These are phyloP conservation scores for Euleptes europaea DNA, from an alignment of 2,113 vertebrate species.

Conservation along the genomic window DNA sequence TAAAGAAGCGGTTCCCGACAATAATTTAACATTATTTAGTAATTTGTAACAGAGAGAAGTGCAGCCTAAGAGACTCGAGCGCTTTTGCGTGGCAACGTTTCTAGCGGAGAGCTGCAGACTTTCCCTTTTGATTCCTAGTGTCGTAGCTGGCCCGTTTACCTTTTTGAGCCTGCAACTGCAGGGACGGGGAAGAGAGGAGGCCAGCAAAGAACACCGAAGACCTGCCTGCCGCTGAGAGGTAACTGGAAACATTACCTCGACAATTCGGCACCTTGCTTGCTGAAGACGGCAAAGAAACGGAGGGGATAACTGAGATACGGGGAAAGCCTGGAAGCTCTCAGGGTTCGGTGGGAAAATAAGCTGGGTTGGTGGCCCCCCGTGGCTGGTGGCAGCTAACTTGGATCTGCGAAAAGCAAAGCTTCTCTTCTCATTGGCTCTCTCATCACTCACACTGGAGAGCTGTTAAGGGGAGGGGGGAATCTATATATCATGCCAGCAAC, in stretches of 20 bases:
- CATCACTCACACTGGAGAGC: not conserved
- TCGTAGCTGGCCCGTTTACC: accelerated
- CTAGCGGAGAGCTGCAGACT: constrained; percentile 6
- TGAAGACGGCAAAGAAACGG: constrained; percentile 27
- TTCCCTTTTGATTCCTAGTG: accelerated
- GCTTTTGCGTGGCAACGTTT: not conserved
- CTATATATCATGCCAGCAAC: not conserved
- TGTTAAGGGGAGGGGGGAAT: not conserved
- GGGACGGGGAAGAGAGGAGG: not conserved
- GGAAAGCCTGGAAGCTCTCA: constrained; percentile 7
- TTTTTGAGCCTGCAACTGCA: constrained; percentile 13
- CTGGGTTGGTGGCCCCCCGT: too few species aligned
- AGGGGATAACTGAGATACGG: constrained; percentile 56
- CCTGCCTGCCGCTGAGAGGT: not conserved
- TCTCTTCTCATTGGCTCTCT: not conserved
- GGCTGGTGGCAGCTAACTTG: not conserved
- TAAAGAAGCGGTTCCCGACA: constrained; percentile 48
- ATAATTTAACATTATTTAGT: constrained; percentile 71
- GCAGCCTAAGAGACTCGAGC: not conserved
- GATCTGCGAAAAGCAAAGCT: not conserved
- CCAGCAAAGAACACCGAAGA: not conserved
- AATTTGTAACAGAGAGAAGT: constrained; percentile 48
- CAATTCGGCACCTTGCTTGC: not conserved
- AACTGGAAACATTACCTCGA: not conserved
- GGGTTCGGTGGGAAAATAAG: too few species aligned